A percentile compares a stretch with the other conserved stretches of the same genome.
Conservation (phyloP, 1,140 invertebrate species). For the Sipha flava region DNA sequence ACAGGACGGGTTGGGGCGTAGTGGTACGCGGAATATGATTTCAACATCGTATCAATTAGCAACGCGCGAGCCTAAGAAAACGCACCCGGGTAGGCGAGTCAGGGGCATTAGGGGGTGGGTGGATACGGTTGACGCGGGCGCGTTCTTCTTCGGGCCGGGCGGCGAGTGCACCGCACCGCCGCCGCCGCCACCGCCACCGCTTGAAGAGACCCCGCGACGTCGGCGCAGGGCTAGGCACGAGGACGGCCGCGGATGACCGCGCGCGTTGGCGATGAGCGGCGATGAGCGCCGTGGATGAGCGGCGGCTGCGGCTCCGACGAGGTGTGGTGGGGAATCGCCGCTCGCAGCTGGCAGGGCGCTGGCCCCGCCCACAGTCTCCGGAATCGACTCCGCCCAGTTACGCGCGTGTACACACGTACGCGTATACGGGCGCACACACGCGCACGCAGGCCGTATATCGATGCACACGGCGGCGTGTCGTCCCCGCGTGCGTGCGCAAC, state of each 20-base stretch:
- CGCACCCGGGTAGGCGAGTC: too few relatives aligned
- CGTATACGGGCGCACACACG: background rate
- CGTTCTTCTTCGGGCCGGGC: background rate
- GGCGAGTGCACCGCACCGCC: background rate
- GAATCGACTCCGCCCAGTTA: background rate
- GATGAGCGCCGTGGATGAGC: conserved; percentile 4
- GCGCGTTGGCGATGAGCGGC: conserved; percentile 8
- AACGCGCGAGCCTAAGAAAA: too few relatives aligned
- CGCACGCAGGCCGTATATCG: background rate
- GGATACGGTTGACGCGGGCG: too few relatives aligned
- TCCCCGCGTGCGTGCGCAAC: background rate
- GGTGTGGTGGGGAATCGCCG: background rate
- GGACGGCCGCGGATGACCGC: conserved; percentile 15
- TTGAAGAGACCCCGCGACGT: background rate
- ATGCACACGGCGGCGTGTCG: background rate
- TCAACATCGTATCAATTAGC: too few relatives aligned
- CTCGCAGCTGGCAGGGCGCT: conserved; percentile 8
- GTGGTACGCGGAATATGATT: too few relatives aligned
- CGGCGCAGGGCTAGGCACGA: background rate
- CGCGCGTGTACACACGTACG: background rate
- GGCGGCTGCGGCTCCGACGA: background rate
- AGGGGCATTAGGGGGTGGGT: too few relatives aligned
- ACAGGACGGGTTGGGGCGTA: too few relatives aligned
- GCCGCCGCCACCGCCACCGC: background rate
- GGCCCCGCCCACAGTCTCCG: conserved; percentile 1